phyloP scores from a whole-genome alignment of 2,888 invertebrate species.

The Nineta flava region DNA sequence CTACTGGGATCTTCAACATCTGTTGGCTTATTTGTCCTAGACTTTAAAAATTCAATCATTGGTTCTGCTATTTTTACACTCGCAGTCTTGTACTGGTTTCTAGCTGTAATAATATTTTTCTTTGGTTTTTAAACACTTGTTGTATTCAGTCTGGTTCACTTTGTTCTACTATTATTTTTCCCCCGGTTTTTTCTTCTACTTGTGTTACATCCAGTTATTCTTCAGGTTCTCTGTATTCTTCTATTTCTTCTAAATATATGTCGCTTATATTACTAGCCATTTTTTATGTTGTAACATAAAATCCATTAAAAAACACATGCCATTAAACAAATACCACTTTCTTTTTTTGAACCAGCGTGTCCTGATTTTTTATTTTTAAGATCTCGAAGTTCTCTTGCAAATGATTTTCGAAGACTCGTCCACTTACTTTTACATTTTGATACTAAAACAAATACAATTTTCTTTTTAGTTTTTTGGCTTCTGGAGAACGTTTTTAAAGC shows the following conservation, averaged over 20 bases:
- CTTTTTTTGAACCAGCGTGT: background rate
- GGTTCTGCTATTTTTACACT: background rate
- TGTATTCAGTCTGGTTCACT: too few relatives aligned
- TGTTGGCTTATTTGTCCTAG: background rate
- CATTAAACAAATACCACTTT: background rate
- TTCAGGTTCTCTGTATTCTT: too few relatives aligned
- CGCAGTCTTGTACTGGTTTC: background rate
- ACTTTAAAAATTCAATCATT: background rate
- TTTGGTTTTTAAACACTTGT: background rate
- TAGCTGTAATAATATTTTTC: background rate
- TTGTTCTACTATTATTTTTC: too few relatives aligned
- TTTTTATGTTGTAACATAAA: background rate
- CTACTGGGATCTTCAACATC: background rate
- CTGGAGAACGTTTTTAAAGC: too few relatives aligned
- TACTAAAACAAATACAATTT: background rate
- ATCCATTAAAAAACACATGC: background rate
- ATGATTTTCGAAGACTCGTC: background rate
- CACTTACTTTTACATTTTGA: background rate
- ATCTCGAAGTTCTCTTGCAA: background rate
- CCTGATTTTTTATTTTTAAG: background rate
- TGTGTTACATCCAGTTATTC: too few relatives aligned
- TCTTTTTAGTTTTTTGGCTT: too few relatives aligned
- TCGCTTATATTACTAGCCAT: background rate
- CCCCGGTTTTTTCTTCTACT: too few relatives aligned
- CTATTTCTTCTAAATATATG: background rate